These are phyloP conservation scores for Neodiprion pinetum DNA, from an alignment of 1,140 invertebrate species.

Conservation along the genomic window DNA sequence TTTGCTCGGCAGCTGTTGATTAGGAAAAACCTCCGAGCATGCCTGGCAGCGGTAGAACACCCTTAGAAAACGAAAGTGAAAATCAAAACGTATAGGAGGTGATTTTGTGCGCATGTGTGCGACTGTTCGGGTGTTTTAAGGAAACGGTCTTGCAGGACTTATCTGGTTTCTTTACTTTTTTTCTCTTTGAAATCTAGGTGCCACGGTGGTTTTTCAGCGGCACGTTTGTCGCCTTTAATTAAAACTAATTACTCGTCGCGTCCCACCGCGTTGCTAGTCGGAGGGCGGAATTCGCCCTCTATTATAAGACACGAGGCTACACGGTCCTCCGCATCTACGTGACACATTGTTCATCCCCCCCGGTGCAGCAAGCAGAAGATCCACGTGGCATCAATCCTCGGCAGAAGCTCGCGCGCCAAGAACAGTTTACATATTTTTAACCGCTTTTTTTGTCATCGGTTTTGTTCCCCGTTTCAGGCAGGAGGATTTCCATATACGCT, in stretches of 20 bases:
- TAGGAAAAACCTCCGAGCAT: neutral
- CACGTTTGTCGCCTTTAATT: neutral
- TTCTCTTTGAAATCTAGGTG: too few relatives aligned
- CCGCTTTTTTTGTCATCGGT: conserved; percentile 32
- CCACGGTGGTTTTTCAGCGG: too few relatives aligned
- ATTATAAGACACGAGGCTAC: neutral
- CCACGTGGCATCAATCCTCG: conserved; percentile 32
- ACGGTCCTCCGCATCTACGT: neutral
- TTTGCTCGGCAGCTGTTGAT: too few relatives aligned
- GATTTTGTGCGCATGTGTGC: neutral
- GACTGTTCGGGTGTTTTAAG: neutral
- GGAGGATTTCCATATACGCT: neutral
- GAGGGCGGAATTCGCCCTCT: neutral
- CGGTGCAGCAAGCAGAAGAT: neutral
- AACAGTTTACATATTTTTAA: conserved; percentile 47
- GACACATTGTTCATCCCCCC: conserved; percentile 36
- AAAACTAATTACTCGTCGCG: conserved; percentile 11
- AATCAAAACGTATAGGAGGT: neutral
- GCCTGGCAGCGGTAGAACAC: conserved; percentile 14
- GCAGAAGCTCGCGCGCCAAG: conserved; percentile 29
- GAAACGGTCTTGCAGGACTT: too few relatives aligned
- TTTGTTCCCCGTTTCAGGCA: conserved; percentile 6
- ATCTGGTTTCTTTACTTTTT: too few relatives aligned
- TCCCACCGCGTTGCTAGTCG: neutral
- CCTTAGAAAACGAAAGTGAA: neutral